Evolutionary conservation across 2,113 vertebrate genomes (phyloP), one percentile per base, ranked within the genome.

Genomic region (Xiphophorus maculatus): DNA sequence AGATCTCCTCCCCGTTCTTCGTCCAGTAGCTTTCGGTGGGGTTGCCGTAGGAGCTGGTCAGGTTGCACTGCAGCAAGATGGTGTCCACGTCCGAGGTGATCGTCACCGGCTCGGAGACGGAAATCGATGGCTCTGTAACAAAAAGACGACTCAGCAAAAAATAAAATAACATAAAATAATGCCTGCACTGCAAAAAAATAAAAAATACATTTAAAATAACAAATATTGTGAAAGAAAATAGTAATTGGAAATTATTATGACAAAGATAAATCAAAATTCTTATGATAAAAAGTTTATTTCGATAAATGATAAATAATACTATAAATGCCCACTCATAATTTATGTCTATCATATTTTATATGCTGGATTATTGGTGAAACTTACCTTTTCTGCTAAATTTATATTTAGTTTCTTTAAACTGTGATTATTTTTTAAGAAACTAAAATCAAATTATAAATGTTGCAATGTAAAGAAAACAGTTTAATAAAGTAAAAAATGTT

Each of bases 61-160:
- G 96, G 95, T 99, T 99, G 93, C 98, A 99, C 88, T 98, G 96
- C 89, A 99, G 91, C 2, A 81, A 92, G 86, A 97, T 78, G 0
- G 93, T 69, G 29, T 90, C 65, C 9, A 65, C 58, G 30, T 92
- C 90, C 27, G 71, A 73, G 2, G 85, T 89, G 74, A 98, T 92
- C 19, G 80, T 94, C 84, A 94, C 58, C 54, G 96, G 94, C 35
- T 96, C 96, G 0, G 96, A 97, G 83, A 95, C 87, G 11, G 92
- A 84, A 88, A 99, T 98, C 63, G 91, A 91, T 27, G 97, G 97
- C 91, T 98, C 97, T 99, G 95, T 76, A 96, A 96, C 78, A 91
- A 64, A 92, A 37, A 84, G 60, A 62, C 4, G 22, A 29, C 79
- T 90, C 61, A 87, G 40, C 40, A 42, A 42, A 42, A 14, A 13